These are phyloP conservation scores for Operophtera brumata DNA, from an alignment of 2,888 invertebrate genomes.

Conservation along the genomic window DNA sequence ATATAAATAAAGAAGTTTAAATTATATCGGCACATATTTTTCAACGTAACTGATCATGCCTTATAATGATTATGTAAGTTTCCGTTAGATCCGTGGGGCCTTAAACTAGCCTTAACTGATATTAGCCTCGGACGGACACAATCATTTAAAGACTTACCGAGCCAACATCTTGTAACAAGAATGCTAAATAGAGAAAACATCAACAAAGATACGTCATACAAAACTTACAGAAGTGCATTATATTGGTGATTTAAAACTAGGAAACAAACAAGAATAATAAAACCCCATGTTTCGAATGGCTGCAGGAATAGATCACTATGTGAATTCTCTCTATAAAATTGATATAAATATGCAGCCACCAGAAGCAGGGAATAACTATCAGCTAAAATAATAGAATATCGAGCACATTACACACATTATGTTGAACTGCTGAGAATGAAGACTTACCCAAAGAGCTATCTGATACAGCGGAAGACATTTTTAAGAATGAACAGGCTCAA, in stretches of 20 bases:
- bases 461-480: conserved; percentile 18
- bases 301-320: conserved; percentile 51
- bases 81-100: conserved; percentile 41
- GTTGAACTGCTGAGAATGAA: conserved; percentile 14
- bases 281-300: conserved; percentile 43
- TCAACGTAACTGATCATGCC: conserved; percentile 3
- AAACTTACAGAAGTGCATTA: conserved; percentile 63
- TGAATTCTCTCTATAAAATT: conserved; percentile 36
- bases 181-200: conserved; percentile 38
- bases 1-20: conserved; percentile 16
- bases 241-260: conserved; percentile 62
- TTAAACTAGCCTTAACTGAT: conserved; percentile 44
- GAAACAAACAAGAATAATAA: conserved; percentile 47
- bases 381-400: conserved; percentile 31
- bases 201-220: conserved; percentile 55
- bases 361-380: conserved; percentile 34
- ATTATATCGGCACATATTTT: conserved; percentile 30
- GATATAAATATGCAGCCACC: conserved; percentile 39
- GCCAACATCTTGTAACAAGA: conserved; percentile 37
- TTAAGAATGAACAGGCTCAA: conserved; percentile 15
- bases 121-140: conserved; percentile 51
- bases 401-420: conserved; percentile 40
- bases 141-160: conserved; percentile 39
- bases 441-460: not conserved
- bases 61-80: conserved; percentile 18